phyloP scores from a whole-genome alignment of 2,797 vertebrate species.

The Pseudocheirus occidentalis region DNA sequence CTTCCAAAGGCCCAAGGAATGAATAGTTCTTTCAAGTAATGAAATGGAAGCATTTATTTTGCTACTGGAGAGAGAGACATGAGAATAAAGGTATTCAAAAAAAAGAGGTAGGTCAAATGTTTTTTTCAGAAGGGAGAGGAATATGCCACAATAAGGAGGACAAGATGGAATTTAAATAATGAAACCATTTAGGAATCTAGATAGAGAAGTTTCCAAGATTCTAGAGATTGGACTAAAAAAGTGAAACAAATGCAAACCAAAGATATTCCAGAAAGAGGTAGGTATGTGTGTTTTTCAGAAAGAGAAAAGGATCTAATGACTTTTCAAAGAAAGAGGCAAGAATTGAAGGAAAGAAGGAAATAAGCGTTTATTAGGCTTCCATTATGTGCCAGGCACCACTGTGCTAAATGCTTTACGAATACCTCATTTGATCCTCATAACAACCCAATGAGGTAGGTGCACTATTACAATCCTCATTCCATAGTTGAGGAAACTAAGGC shows the following conservation, averaged over 20 bases:
- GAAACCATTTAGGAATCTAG: slow-evolving; percentile 35
- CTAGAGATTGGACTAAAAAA: slow-evolving; percentile 38
- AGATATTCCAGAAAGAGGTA: slow-evolving; percentile 42
- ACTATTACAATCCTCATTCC: neutral
- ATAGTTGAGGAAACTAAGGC: neutral
- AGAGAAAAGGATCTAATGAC: slow-evolving; percentile 26
- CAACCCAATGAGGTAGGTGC: neutral
- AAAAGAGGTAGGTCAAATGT: neutral
- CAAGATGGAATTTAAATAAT: slow-evolving; percentile 42
- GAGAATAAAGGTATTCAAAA: slow-evolving; percentile 33
- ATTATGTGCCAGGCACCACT: neutral
- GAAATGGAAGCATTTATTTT: slow-evolving; percentile 28
- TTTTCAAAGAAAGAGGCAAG: slow-evolving; percentile 23
- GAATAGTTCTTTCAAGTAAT: slow-evolving; percentile 39
- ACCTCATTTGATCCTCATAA: neutral
- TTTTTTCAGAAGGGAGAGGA: slow-evolving; percentile 28
- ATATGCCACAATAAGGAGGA: neutral
- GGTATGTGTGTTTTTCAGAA: slow-evolving; percentile 23
- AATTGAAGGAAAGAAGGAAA: neutral
- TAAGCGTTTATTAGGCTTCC: neutral
- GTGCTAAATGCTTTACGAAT: neutral
- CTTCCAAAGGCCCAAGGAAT: neutral
- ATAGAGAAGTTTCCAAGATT: slow-evolving; percentile 38
- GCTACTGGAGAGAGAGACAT: neutral
- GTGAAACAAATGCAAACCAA: slow-evolving; percentile 39